Conservation (phyloP, 2,797 vertebrate species). For the Emys orbicularis region DNA sequence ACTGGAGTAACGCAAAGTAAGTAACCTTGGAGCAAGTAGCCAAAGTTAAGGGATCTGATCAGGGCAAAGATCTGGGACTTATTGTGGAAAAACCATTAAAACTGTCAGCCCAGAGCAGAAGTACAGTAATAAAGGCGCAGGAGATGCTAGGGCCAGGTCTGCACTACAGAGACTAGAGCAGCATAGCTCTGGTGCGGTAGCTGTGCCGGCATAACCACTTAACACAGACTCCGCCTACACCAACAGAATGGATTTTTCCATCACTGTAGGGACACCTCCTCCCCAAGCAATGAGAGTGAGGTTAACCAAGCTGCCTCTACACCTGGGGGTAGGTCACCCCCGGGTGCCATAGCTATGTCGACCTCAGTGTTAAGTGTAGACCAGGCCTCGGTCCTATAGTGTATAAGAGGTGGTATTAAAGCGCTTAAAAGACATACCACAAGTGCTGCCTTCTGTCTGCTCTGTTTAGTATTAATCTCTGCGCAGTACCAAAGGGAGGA, state of each 20-base stretch:
- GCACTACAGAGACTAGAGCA: not conserved
- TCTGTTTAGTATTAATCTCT: not conserved
- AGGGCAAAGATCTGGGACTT: conserved; percentile 15
- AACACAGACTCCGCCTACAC: not conserved
- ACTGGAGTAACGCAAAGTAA: not conserved
- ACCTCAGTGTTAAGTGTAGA: not conserved
- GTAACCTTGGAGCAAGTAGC: conserved; percentile 45
- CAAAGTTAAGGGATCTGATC: conserved; percentile 61
- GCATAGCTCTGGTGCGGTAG: not conserved
- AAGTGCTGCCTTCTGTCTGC: not conserved
- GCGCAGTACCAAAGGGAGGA: not conserved
- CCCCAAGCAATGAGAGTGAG: not conserved
- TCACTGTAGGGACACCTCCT: not conserved
- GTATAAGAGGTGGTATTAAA: not conserved
- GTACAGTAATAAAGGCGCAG: not conserved
- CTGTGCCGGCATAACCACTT: not conserved
- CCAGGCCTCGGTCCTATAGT: not conserved
- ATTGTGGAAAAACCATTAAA: not conserved
- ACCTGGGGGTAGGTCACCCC: not conserved
- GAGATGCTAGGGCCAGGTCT: conserved; percentile 63
- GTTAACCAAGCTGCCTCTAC: not conserved
- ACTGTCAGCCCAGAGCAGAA: not conserved
- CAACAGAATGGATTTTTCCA: not conserved
- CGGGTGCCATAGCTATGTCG: too few relatives aligned
- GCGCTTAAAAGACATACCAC: not conserved